These are phyloP conservation scores for Drosophila atripex DNA, from an alignment of 2,888 invertebrate genomes.

Conservation along the genomic window DNA sequence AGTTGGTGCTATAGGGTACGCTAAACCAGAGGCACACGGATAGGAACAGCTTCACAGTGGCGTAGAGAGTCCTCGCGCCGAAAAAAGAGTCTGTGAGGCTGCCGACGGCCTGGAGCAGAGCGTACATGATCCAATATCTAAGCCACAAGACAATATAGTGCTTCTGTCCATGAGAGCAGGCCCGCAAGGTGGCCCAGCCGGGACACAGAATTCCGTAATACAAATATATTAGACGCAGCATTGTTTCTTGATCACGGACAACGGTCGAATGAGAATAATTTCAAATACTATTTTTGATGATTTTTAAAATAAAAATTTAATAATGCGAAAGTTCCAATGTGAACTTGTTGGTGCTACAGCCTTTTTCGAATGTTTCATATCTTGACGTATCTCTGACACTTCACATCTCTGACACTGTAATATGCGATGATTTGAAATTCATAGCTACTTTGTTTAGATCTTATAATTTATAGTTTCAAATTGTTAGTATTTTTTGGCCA, in stretches of 20 bases:
- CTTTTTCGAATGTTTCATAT: not conserved
- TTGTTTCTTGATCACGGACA: not conserved
- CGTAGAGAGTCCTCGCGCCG: not conserved
- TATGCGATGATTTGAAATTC: not conserved
- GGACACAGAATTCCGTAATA: conserved; percentile 16
- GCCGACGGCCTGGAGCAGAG: conserved; percentile 18
- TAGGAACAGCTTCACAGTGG: conserved; percentile 12
- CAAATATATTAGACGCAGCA: conserved; percentile 6
- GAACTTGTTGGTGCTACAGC: not conserved
- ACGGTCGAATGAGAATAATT: not conserved
- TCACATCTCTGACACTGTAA: not conserved
- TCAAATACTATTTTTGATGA: not conserved
- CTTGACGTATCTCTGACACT: too few relatives aligned
- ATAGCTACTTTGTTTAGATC: not conserved
- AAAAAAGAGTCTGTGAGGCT: conserved; percentile 1
- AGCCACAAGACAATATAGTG: conserved; percentile 12
- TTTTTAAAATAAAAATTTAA: not conserved
- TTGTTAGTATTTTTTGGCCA: not conserved
- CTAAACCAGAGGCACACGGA: conserved; percentile 15
- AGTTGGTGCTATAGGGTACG: conserved; percentile 3
- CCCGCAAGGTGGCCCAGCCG: conserved; percentile 12
- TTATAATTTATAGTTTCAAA: not conserved
- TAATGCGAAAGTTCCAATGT: not conserved
- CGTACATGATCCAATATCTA: conserved; percentile 19
- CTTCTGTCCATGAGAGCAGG: not conserved